Conservation (phyloP, 2,113 vertebrate species). For the Variabilichromis moorii region DNA sequence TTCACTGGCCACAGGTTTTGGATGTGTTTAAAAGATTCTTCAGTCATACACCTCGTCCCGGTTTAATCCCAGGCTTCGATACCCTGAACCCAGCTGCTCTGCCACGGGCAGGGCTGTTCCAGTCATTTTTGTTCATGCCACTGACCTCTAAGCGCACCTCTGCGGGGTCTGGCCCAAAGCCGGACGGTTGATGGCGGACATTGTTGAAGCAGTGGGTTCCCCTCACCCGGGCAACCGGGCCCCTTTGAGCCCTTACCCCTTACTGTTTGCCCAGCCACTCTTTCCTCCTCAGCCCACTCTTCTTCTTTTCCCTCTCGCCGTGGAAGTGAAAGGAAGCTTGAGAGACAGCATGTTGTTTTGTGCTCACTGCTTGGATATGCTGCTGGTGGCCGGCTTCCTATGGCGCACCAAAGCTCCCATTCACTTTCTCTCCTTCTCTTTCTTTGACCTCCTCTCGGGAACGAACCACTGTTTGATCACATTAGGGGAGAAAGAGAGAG, state of each 20-base stretch:
- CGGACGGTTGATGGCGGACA: constrained; percentile 82
- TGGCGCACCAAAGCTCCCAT: constrained; percentile 55
- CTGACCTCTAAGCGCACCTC: constrained; percentile 62
- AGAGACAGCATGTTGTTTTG: constrained; percentile 53
- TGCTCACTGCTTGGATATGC: constrained; percentile 62
- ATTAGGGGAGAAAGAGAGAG: constrained; percentile 49
- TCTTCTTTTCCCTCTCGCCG: neutral
- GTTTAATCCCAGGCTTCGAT: neutral
- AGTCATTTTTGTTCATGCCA: constrained; percentile 53
- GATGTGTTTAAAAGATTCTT: neutral
- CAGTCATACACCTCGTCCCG: neutral
- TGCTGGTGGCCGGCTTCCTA: constrained; percentile 67
- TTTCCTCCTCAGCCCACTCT: constrained; percentile 22
- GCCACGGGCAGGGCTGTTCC: neutral
- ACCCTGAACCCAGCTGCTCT: constrained; percentile 55
- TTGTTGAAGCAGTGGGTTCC: constrained; percentile 75
- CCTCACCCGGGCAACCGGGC: constrained; percentile 84
- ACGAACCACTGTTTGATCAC: constrained; percentile 62
- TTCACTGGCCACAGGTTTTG: neutral
- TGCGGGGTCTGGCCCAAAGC: constrained; percentile 69
- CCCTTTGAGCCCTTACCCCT: constrained; percentile 77
- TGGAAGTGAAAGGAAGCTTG: constrained; percentile 38
- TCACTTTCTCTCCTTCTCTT: constrained; percentile 49
- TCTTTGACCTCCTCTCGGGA: constrained; percentile 35
- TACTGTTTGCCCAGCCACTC: constrained; percentile 78